Evolutionary conservation across 2,113 vertebrate species (phyloP).

Genomic region (Ochotona princeps): DNA sequence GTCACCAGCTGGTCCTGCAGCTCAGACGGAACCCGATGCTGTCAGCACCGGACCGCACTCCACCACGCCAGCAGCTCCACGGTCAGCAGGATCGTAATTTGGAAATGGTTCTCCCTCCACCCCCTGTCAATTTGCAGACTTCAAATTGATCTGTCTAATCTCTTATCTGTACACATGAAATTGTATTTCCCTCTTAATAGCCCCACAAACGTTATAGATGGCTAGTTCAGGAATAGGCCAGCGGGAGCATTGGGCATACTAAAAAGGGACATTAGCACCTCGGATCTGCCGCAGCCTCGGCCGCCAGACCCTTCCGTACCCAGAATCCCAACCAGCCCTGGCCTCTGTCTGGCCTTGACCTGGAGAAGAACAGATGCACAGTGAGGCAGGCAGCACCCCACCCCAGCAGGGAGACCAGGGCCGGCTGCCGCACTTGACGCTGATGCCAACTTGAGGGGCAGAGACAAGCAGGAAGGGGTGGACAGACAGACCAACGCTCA

Average conservation of each 20-base stretch:
- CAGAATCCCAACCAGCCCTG: background rate
- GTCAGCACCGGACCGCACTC: constrained; percentile 28
- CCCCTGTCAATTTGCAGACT: constrained; percentile 44
- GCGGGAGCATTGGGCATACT: constrained; percentile 51
- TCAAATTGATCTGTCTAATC: constrained; percentile 83
- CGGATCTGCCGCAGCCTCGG: background rate
- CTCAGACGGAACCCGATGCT: background rate
- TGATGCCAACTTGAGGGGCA: too few species aligned
- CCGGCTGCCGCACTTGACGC: too few species aligned
- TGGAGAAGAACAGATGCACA: background rate
- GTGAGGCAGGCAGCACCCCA: rapidly evolving
- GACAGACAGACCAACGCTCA: too few species aligned
- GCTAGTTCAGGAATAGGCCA: constrained; percentile 59
- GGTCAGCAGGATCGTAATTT: constrained; percentile 50
- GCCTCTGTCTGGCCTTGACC: background rate
- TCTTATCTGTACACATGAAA: constrained; percentile 86
- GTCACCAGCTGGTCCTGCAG: background rate
- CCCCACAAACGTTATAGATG: constrained; percentile 81
- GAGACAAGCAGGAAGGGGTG: too few species aligned
- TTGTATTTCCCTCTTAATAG: constrained; percentile 85
- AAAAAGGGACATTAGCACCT: constrained; percentile 35
- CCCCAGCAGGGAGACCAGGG: too few species aligned
- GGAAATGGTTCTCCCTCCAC: constrained; percentile 21
- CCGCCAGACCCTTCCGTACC: rapidly evolving
- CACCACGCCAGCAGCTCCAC: constrained; percentile 54